Percentiles rank a stretch among this genome's conserved stretches.
Conservation (phyloP, 2,888 invertebrate species). For the Fragum fragum region DNA sequence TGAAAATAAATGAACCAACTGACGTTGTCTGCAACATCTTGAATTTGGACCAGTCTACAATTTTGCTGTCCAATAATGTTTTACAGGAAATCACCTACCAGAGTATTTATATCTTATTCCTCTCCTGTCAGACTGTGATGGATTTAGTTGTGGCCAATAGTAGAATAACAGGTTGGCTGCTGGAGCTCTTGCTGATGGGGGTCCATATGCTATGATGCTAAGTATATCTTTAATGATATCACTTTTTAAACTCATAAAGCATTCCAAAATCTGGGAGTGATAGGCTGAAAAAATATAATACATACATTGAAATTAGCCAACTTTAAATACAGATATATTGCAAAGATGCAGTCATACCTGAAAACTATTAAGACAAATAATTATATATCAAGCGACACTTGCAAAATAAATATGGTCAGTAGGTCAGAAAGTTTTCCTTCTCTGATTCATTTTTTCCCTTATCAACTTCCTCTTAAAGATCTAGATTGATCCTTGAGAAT, state of each 20-base stretch:
- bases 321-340: too few species aligned
- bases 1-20: too few species aligned
- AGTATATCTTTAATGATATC: constrained; percentile 97
- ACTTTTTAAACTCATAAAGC: constrained; percentile 97
- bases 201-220: constrained; percentile 98
- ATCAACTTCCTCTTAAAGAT: not conserved
- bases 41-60: too few species aligned
- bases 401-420: too few species aligned
- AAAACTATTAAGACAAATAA: too few species aligned
- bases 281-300: constrained; percentile 90
- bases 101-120: constrained; percentile 86
- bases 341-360: too few species aligned
- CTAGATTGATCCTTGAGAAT: not conserved
- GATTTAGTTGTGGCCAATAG: constrained; percentile 99
- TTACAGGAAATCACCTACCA: too few species aligned
- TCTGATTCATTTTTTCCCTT: too few species aligned
- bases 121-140: constrained; percentile 93
- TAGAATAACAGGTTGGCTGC: constrained; percentile 99
- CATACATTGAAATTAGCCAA: not conserved
- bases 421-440: too few species aligned
- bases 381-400: too few species aligned
- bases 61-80: too few species aligned
- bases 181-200: constrained; percentile 96
- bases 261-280: constrained; percentile 98
- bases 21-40: too few species aligned